These are phyloP conservation scores for Hemiprocne comata DNA, from an alignment of 2,113 vertebrate genomes.

Conservation along the genomic window DNA sequence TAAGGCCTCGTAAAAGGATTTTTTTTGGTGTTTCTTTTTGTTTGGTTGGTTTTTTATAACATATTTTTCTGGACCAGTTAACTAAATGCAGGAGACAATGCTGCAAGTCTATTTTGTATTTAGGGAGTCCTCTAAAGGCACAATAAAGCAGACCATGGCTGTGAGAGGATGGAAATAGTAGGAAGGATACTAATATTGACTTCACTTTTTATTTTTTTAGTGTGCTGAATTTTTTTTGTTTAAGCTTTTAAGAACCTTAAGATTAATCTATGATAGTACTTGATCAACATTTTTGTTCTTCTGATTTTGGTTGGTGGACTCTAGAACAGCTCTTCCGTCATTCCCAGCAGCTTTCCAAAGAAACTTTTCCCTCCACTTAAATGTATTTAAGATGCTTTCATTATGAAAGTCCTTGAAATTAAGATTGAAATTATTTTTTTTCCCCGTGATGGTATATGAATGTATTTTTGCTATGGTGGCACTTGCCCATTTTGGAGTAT, in stretches of 20 bases:
- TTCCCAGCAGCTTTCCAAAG: background rate
- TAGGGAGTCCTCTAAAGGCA: background rate
- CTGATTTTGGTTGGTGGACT: background rate
- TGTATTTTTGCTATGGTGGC: background rate
- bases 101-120: background rate
- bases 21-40: background rate
- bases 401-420: background rate
- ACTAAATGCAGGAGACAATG: background rate
- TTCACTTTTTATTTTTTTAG: background rate
- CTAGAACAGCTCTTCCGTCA: background rate
- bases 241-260: background rate
- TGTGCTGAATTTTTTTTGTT: background rate
- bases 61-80: background rate
- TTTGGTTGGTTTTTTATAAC: background rate
- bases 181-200: background rate
- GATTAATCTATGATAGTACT: background rate
- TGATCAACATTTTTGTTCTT: background rate
- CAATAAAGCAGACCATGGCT: background rate
- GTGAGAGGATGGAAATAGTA: background rate
- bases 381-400: background rate
- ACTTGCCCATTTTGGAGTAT: background rate
- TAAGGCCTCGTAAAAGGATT: conserved; percentile 5
- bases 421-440: background rate
- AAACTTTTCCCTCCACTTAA: background rate
- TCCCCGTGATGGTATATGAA: background rate